These are phyloP conservation scores for Aphidius colemani DNA, from an alignment of 2,888 invertebrate species.

Conservation along the genomic window DNA sequence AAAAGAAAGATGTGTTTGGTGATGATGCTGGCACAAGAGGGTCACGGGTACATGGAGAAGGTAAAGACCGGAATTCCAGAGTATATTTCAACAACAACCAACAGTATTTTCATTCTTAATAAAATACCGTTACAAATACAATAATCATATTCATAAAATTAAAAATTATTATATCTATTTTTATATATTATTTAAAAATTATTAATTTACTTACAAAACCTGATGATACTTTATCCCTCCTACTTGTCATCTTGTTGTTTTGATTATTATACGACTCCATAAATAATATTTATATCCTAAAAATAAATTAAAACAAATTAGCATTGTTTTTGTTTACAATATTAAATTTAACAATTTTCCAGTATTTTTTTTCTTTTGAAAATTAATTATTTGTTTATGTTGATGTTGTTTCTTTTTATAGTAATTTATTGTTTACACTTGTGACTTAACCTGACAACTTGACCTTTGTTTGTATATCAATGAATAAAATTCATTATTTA, in stretches of 20 bases:
- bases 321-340: slow-evolving; percentile 4
- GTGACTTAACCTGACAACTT: slow-evolving; percentile 8
- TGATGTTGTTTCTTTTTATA: slow-evolving; percentile 2
- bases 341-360: background rate
- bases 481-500: too few relatives aligned
- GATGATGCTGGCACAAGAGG: slow-evolving; percentile 21
- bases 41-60: slow-evolving; percentile 32
- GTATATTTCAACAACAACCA: slow-evolving; percentile 18
- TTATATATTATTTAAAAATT: slow-evolving; percentile 5
- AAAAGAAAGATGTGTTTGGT: background rate
- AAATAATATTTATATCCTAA: slow-evolving; percentile 17
- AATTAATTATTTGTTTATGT: background rate
- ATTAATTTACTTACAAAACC: slow-evolving; percentile 51
- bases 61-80: slow-evolving; percentile 33
- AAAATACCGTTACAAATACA: slow-evolving; percentile 28
- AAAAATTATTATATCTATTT: background rate
- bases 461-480: too few relatives aligned
- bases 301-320: slow-evolving; percentile 6
- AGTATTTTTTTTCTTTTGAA: too few relatives aligned
- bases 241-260: slow-evolving; percentile 47
- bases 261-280: slow-evolving; percentile 33
- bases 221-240: slow-evolving; percentile 50
- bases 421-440: slow-evolving; percentile 11
- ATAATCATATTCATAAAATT: slow-evolving; percentile 7
- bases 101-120: slow-evolving; percentile 18